Percentiles rank a stretch among this genome's conserved stretches.
phyloP scores from a whole-genome alignment of 1,140 invertebrate genomes.

The Lucilia cuprina region DNA sequence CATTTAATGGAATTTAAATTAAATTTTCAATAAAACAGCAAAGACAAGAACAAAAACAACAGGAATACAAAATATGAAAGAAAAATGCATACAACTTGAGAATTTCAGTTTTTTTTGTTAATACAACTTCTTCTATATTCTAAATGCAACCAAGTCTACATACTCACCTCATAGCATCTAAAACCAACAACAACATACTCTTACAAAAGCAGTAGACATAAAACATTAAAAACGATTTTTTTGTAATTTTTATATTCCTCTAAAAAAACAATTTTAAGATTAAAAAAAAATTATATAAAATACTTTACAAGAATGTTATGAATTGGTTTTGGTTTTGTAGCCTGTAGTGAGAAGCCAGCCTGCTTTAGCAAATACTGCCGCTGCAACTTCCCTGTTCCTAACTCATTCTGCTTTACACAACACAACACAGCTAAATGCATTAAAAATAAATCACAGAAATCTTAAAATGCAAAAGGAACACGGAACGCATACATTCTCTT shows the following conservation, averaged over 20 bases:
- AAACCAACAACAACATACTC: background rate
- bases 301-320: background rate
- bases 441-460: constrained; percentile 1
- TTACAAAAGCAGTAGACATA: background rate
- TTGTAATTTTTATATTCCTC: too few species aligned
- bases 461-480: background rate
- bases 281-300: background rate
- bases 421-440: background rate
- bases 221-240: background rate
- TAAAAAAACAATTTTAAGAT: background rate
- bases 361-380: background rate
- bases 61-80: too few species aligned
- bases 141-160: background rate
- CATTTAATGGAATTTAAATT: background rate
- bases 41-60: background rate
- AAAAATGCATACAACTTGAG: background rate
- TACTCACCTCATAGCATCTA: too few species aligned
- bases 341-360: background rate
- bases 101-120: background rate
- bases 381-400: background rate
- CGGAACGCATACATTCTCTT: background rate
- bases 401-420: too few species aligned
- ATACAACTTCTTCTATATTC: background rate
- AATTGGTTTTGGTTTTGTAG: background rate
- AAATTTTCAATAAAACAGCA: background rate